A percentile compares a stretch with the other conserved stretches of the same genome.
Evolutionary conservation across 1,140 invertebrate genomes (phyloP).

Genomic region (Drosophila navojoa): DNA sequence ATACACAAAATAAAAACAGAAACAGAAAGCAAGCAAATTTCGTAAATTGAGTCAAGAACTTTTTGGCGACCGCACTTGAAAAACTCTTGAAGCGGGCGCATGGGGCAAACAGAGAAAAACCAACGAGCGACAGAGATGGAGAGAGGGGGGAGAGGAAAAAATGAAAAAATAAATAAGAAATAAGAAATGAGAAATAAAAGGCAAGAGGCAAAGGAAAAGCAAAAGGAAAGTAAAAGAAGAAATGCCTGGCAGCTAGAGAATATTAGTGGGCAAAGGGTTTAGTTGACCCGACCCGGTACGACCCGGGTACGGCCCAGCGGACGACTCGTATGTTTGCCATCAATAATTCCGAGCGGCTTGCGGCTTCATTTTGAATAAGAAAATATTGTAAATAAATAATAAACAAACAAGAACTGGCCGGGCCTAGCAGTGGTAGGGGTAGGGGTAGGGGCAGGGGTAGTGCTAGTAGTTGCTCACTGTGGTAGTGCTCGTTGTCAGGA

Average conservation of each 20-base stretch:
- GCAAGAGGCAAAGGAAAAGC: constrained; percentile 11
- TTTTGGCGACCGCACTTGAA: constrained; percentile 56
- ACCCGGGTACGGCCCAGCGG: not conserved
- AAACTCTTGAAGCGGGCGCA: constrained; percentile 34
- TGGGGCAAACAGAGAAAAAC: not conserved
- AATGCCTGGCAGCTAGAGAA: constrained; percentile 26
- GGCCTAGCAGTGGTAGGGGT: not conserved
- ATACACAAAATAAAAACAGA: constrained; percentile 18
- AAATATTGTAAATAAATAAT: constrained; percentile 82
- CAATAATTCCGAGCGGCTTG: constrained; percentile 73
- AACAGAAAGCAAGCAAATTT: constrained; percentile 46
- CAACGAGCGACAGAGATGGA: too few relatives aligned
- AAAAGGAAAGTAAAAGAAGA: not conserved
- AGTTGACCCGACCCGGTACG: not conserved
- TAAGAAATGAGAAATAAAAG: constrained; percentile 12
- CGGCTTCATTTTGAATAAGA: constrained; percentile 81
- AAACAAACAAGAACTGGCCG: constrained; percentile 35
- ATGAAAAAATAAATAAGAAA: constrained; percentile 1
- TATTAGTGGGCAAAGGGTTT: constrained; percentile 1
- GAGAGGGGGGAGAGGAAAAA: too few relatives aligned
- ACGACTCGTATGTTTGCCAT: constrained; percentile 52
- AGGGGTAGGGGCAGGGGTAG: not conserved
- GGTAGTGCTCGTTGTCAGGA: constrained; percentile 7
- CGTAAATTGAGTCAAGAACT: constrained; percentile 68
- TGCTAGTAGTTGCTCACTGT: not conserved